Evolutionary conservation across 1,140 invertebrate species (phyloP).

Genomic region (Leptinotarsa defecta): DNA sequence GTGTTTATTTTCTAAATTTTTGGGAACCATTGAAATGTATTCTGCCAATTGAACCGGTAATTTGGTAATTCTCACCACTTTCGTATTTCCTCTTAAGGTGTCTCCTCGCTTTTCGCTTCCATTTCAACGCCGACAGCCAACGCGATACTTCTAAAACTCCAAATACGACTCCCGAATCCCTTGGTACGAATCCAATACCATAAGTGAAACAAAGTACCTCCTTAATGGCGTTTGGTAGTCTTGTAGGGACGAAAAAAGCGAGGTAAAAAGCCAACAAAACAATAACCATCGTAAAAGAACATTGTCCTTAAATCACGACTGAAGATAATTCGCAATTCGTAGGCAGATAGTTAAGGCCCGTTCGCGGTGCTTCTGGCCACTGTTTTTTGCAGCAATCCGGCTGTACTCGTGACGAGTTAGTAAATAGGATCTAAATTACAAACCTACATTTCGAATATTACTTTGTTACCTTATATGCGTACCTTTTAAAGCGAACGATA

Average conservation of each 20-base stretch:
- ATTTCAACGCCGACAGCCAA: background rate
- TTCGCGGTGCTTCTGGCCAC: conserved; percentile 29
- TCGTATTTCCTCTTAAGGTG: background rate
- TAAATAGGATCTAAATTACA: conserved; percentile 43
- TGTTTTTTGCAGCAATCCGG: conserved; percentile 36
- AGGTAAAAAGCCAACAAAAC: conserved; percentile 19
- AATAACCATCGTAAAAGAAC: conserved; percentile 30
- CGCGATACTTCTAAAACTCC: background rate
- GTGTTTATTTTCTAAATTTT: too few relatives aligned
- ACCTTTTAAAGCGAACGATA: conserved; percentile 35
- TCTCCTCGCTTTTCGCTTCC: conserved; percentile 6
- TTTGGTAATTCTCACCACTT: too few relatives aligned
- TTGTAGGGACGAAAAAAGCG: conserved; percentile 27
- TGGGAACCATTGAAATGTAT: too few relatives aligned
- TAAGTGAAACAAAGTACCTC: conserved; percentile 22
- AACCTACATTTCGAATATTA: conserved; percentile 46
- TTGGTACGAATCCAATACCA: conserved; percentile 3
- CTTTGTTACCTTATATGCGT: conserved; percentile 32
- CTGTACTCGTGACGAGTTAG: conserved; percentile 39
- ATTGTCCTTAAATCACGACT: conserved; percentile 27
- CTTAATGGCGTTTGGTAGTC: conserved; percentile 25
- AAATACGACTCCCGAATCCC: conserved; percentile 17
- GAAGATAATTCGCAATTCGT: conserved; percentile 34
- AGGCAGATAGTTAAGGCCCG: conserved; percentile 24
- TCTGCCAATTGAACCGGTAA: too few relatives aligned